These are phyloP conservation scores for Tridacna gigas DNA, from an alignment of 2,888 invertebrate genomes.

Conservation along the genomic window DNA sequence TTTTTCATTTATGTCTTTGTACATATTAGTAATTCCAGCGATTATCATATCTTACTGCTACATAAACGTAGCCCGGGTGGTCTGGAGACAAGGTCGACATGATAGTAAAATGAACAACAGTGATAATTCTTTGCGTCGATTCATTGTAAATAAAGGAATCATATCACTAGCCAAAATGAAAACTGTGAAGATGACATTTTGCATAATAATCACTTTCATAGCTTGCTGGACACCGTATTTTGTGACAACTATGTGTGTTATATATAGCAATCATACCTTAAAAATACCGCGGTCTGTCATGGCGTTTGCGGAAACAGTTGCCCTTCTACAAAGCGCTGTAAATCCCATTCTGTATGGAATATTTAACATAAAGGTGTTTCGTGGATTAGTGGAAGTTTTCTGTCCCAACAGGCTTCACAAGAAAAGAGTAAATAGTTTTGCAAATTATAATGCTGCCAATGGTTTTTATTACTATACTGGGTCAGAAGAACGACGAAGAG, in stretches of 20 bases:
- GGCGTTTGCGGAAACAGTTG: constrained; percentile 84
- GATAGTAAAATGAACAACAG: constrained; percentile 57
- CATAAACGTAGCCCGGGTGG: constrained; percentile 84
- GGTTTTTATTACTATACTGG: constrained; percentile 45
- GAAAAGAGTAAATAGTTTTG: constrained; percentile 53
- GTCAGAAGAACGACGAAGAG: constrained; percentile 32
- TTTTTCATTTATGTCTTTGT: constrained; percentile 85
- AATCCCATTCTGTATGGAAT: constrained; percentile 85
- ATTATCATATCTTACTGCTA: constrained; percentile 85
- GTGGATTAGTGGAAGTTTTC: constrained; percentile 75
- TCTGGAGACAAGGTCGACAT: constrained; percentile 83
- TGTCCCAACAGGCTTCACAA: constrained; percentile 64
- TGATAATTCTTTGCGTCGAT: constrained; percentile 55
- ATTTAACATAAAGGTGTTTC: constrained; percentile 83
- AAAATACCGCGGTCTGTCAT: constrained; percentile 80
- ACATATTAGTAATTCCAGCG: constrained; percentile 85
- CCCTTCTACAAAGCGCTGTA: constrained; percentile 84
- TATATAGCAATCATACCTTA: constrained; percentile 84
- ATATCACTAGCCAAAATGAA: constrained; percentile 85
- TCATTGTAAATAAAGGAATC: constrained; percentile 78
- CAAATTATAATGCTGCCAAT: constrained; percentile 38
- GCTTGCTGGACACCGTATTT: constrained; percentile 86
- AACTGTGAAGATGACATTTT: constrained; percentile 85
- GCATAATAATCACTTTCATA: constrained; percentile 85
- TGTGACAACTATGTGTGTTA: constrained; percentile 84